These are phyloP conservation scores for Drosophila macrospina DNA, from an alignment of 2,888 invertebrate genomes.

Conservation along the genomic window DNA sequence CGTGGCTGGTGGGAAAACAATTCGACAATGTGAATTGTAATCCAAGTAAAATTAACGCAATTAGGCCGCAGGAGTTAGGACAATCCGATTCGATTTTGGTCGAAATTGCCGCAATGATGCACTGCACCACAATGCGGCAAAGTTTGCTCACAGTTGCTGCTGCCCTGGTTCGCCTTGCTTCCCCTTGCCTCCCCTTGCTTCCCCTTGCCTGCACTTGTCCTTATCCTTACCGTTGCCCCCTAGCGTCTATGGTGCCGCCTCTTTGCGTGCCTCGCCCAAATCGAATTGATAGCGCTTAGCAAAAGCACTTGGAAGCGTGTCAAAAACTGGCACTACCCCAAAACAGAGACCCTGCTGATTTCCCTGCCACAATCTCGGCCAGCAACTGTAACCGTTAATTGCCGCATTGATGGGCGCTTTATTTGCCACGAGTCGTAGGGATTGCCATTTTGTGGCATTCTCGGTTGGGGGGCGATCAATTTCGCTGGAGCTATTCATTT, in stretches of 20 bases:
- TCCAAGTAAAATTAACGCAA: conserved; percentile 79
- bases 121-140: conserved; percentile 57
- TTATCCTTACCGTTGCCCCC: no score
- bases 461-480: conserved; percentile 7
- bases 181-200: background rate
- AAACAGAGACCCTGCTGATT: conserved; percentile 4
- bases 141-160: conserved; percentile 2
- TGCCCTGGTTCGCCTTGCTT: background rate
- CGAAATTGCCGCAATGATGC: conserved; percentile 49
- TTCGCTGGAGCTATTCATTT: conserved; percentile 32
- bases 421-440: conserved; percentile 34
- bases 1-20: conserved; percentile 55
- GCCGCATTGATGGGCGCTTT: conserved; percentile 62
- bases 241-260: conserved; percentile 32
- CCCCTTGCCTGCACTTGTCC: background rate
- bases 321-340: conserved; percentile 56
- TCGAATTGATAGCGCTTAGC: conserved; percentile 67
- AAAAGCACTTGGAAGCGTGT: conserved; percentile 65
- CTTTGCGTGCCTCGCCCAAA: conserved; percentile 67
- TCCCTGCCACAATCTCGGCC: conserved; percentile 21
- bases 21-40: conserved; percentile 62
- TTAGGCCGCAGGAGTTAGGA: conserved; percentile 66
- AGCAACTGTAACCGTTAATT: conserved; percentile 47
- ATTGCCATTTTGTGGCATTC: conserved; percentile 40
- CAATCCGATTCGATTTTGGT: conserved; percentile 44